These are phyloP conservation scores for Orchesella cincta DNA, from an alignment of 1,140 invertebrate genomes.

Conservation along the genomic window DNA sequence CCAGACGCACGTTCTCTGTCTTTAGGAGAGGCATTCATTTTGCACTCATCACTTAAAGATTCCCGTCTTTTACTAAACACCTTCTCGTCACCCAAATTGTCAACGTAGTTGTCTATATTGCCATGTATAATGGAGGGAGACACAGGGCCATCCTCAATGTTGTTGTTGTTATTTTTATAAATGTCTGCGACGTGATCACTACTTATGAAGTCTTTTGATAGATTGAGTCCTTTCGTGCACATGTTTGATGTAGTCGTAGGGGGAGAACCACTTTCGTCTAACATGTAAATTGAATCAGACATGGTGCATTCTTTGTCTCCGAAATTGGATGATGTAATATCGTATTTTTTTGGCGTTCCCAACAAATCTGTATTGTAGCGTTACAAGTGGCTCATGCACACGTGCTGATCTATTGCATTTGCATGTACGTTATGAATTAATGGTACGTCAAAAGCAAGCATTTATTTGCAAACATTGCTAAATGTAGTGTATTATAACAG, in stretches of 20 bases:
- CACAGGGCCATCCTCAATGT: neutral
- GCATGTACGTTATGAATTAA: no score
- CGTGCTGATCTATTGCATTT: no score
- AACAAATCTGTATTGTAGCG: no score
- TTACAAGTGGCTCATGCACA: no score
- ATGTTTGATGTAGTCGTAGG: neutral
- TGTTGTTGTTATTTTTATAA: conserved; percentile 34
- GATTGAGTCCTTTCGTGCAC: neutral
- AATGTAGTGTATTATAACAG: no score
- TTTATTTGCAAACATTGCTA: no score
- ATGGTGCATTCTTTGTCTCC: no score
- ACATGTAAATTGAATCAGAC: neutral
- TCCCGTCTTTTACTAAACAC: neutral
- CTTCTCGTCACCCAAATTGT: neutral
- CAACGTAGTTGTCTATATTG: no score
- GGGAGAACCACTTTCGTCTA: neutral
- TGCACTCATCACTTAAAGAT: neutral
- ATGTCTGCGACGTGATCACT: conserved; percentile 21
- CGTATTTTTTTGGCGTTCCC: no score
- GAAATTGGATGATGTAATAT: no score
- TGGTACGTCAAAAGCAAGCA: no score
- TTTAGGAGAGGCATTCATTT: conserved; percentile 3
- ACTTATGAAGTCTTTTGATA: conserved; percentile 1
- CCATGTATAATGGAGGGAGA: neutral
- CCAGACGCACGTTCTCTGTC: neutral